These are phyloP conservation scores for Diaprepes abbreviatus DNA, from an alignment of 2,888 invertebrate genomes.

Conservation along the genomic window DNA sequence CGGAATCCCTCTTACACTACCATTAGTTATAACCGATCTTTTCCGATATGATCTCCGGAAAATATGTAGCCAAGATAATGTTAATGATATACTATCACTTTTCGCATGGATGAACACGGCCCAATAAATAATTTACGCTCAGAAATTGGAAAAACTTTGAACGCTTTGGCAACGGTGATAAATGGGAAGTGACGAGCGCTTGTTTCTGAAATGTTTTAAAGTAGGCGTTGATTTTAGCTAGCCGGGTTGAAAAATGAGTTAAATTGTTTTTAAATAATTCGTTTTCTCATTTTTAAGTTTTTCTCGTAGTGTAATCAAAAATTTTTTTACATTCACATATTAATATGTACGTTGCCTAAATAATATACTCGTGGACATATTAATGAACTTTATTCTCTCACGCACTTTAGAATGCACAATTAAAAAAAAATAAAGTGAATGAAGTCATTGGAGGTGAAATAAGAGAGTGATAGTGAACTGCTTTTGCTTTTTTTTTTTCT, in stretches of 20 bases:
- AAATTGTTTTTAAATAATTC: too few relatives aligned
- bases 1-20: constrained; percentile 33
- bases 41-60: constrained; percentile 42
- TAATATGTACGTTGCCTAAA: too few relatives aligned
- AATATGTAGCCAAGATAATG: constrained; percentile 45
- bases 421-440: too few relatives aligned
- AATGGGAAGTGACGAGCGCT: background rate
- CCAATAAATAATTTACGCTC: constrained; percentile 35
- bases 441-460: too few relatives aligned
- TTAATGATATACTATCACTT: constrained; percentile 48
- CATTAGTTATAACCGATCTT: constrained; percentile 38
- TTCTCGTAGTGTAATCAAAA: too few relatives aligned
- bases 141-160: constrained; percentile 6
- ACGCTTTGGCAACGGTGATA: background rate
- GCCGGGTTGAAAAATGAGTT: background rate
- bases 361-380: too few relatives aligned
- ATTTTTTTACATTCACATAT: too few relatives aligned
- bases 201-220: background rate
- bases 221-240: background rate
- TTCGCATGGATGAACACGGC: constrained; percentile 42
- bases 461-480: too few relatives aligned
- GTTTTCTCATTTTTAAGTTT: too few relatives aligned
- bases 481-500: too few relatives aligned
- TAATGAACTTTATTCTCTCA: too few relatives aligned
- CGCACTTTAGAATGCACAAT: too few relatives aligned